Conservation (phyloP, 2,113 vertebrate species). For the Bubo blakistoni region DNA sequence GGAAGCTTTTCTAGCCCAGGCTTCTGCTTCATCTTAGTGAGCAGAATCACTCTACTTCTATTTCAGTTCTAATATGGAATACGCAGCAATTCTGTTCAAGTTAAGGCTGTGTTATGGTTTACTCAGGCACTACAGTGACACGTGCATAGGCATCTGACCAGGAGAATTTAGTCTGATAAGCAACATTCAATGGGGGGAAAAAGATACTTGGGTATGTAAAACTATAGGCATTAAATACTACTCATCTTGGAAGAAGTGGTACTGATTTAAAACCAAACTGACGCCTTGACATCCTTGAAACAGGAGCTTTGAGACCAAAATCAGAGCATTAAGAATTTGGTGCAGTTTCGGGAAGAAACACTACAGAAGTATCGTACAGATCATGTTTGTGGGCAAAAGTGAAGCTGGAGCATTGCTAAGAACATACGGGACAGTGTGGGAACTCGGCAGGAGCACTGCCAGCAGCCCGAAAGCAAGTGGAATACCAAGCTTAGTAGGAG, state of each 20-base stretch:
- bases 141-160: accelerated
- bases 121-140: not conserved
- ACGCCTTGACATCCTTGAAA: not conserved
- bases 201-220: not conserved
- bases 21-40: not conserved
- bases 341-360: not conserved
- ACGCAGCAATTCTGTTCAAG: not conserved
- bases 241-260: not conserved
- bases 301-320: not conserved
- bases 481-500: not conserved
- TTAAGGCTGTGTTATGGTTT: not conserved
- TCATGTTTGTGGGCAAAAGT: not conserved
- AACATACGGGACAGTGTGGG: not conserved
- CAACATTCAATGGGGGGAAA: not conserved
- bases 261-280: not conserved
- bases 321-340: not conserved
- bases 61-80: not conserved
- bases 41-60: not conserved
- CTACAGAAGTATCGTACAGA: not conserved
- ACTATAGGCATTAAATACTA: not conserved
- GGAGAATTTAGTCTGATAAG: not conserved
- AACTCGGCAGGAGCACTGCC: not conserved
- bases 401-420: not conserved
- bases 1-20: not conserved
- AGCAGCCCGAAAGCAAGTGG: not conserved